Percentiles rank a stretch among this genome's conserved stretches.
These are phyloP conservation scores for Strigamia crassipes DNA, from an alignment of 2,888 invertebrate genomes.

Conservation along the genomic window DNA sequence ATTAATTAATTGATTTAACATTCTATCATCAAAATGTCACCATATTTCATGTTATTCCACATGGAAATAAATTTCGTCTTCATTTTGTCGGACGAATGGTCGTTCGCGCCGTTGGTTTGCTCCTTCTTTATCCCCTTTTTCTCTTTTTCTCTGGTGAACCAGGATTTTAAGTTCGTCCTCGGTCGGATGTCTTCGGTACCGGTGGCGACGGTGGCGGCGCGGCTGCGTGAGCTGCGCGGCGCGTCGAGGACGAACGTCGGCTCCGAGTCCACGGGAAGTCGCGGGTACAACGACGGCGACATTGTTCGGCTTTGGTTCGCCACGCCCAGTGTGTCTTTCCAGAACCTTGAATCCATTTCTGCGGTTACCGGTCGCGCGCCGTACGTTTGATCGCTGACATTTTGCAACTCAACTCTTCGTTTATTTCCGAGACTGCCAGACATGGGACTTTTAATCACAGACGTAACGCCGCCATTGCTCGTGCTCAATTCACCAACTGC, in stretches of 20 bases:
- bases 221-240: background rate
- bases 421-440: background rate
- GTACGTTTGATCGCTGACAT: background rate
- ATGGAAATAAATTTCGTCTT: slow-evolving; percentile 81
- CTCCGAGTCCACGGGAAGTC: background rate
- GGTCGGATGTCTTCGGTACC: background rate
- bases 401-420: background rate
- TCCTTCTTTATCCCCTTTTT: background rate
- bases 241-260: background rate
- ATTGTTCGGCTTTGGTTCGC: background rate
- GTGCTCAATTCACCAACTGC: background rate
- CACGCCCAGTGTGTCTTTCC: background rate
- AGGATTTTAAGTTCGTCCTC: background rate
- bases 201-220: background rate
- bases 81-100: slow-evolving; percentile 59
- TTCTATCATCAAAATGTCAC: slow-evolving; percentile 55
- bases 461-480: no score
- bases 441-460: background rate
- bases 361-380: background rate
- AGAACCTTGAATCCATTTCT: background rate
- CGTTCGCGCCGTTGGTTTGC: background rate
- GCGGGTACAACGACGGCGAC: background rate
- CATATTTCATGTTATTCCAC: slow-evolving; percentile 92
- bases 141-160: background rate
- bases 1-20: no score